Base-by-base conservation (phyloP, 2,113 vertebrate genomes). In the Synchiropus splendidus region DNA sequence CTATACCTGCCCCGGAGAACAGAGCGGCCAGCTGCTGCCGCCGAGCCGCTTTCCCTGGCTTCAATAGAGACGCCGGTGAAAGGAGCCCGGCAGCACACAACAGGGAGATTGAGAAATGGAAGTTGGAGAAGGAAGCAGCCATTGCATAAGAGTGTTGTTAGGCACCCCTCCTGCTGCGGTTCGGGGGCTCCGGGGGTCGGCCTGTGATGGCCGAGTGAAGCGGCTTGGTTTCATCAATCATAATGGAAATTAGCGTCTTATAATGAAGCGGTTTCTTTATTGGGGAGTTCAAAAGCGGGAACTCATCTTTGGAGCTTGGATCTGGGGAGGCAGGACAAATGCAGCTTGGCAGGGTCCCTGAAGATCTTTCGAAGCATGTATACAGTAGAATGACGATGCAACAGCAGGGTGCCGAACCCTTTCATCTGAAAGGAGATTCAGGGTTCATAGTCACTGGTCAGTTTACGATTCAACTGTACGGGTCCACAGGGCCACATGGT, bases 191-290 rank as follows among this genome's bases (percentile, higher is more conserved):
- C 64, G 18, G 45, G 35, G 64, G 46, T 54, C 45, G 52, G 40
- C 58, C 39, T 57, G 33, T 64, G 61, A 67, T 53, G 43, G 46
- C 39, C 42, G 61, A 53, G 58, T 67, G 18, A 65, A 58, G 58
- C 52, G 48, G 55, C 70, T 62, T 59, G 39, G 51, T 75, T 83
- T 78, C 75, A 80, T 83, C 65, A 57, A 51, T 72, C 70, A 78
- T 72, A 74, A 83, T 82, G 75, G 73, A 79, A 82, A 85, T 80
- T 72, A 83, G 71, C 77, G 74, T 77, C 74, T 58, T 67, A 56
- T 79, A 75, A 81, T 75, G 70, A 83, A 76, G 72, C 56, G 1
- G 48, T 39, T 36, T 76, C 73, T 61, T 79, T 78, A 75, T 81
- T 60, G 56, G 33, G 33, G 31, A 51, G 61, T 76, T 83, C 66